These are phyloP conservation scores for Halesus radiatus DNA, from an alignment of 1,140 invertebrate species.

Conservation along the genomic window DNA sequence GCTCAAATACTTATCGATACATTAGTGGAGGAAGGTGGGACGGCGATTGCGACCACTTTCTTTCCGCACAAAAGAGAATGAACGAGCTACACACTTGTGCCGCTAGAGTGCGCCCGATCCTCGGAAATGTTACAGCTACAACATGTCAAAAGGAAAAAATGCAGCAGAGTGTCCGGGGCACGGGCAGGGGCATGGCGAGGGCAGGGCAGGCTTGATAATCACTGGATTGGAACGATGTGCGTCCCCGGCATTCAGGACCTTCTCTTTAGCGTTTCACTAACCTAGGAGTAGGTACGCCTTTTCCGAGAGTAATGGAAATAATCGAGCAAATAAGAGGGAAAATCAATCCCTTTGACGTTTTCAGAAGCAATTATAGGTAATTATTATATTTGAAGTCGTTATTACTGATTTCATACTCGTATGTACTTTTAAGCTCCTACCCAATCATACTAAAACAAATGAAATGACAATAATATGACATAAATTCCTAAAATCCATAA, in stretches of 20 bases:
- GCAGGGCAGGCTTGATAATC: background rate
- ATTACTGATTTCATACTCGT: too few species aligned
- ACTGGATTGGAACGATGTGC: background rate
- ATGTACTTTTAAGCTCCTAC: too few species aligned
- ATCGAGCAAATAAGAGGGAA: too few species aligned
- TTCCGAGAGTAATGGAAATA: too few species aligned
- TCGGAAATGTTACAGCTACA: slow-evolving; percentile 14
- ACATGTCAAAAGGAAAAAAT: slow-evolving; percentile 17
- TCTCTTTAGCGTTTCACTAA: background rate
- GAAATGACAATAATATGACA: too few species aligned
- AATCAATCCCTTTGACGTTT: too few species aligned
- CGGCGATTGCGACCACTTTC: slow-evolving; percentile 46
- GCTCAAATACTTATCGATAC: slow-evolving; percentile 48
- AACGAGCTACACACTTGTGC: slow-evolving; percentile 1
- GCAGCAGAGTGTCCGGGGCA: slow-evolving; percentile 1
- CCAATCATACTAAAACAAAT: too few species aligned
- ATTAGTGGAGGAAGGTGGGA: slow-evolving; percentile 48
- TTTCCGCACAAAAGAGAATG: slow-evolving; percentile 51
- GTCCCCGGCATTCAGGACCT: background rate
- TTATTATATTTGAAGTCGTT: too few species aligned
- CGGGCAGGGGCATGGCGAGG: too few species aligned
- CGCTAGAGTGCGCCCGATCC: slow-evolving; percentile 11
- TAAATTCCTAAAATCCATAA: too few species aligned
- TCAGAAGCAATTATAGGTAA: too few species aligned
- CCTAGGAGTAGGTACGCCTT: too few species aligned